Conservation (phyloP, 1,140 invertebrate genomes). For the Psilanteris sp. region DNA sequence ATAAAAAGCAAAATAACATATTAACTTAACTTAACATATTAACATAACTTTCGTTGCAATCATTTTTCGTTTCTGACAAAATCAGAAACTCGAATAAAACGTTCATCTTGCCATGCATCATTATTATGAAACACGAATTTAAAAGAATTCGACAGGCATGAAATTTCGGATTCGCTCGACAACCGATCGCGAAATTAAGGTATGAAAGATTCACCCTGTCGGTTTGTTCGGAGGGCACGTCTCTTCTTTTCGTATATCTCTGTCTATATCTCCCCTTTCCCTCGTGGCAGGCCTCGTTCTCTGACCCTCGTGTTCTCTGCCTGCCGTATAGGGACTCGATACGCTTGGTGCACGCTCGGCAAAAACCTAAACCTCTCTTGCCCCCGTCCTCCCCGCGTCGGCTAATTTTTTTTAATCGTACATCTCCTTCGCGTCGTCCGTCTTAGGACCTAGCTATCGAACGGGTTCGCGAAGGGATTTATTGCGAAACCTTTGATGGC, state of each 20-base stretch:
- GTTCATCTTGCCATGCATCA: constrained; percentile 1
- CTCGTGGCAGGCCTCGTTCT: constrained; percentile 41
- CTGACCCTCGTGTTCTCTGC: constrained; percentile 52
- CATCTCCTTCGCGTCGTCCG: constrained; percentile 59
- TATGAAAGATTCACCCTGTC: constrained; percentile 65
- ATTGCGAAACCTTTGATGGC: constrained; percentile 53
- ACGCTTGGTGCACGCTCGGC: constrained; percentile 68
- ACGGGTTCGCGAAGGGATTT: constrained; percentile 57
- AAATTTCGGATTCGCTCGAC: constrained; percentile 30
- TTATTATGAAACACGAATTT: constrained; percentile 1
- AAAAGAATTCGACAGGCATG: constrained; percentile 41
- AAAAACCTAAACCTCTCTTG: constrained; percentile 69
- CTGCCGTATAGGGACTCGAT: constrained; percentile 73
- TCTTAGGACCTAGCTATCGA: constrained; percentile 55
- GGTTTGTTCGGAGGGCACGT: constrained; percentile 67
- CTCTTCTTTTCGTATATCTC: constrained; percentile 66
- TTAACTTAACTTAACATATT: no score
- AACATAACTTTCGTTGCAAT: not conserved
- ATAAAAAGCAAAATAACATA: no score
- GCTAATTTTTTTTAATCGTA: constrained; percentile 60
- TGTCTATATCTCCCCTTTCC: constrained; percentile 50
- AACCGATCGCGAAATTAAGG: constrained; percentile 27
- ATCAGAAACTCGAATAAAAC: constrained; percentile 19
- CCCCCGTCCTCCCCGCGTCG: constrained; percentile 50
- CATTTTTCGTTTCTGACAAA: not conserved